Conservation (phyloP, 2,888 invertebrate species). For the Mimachlamys varia region DNA sequence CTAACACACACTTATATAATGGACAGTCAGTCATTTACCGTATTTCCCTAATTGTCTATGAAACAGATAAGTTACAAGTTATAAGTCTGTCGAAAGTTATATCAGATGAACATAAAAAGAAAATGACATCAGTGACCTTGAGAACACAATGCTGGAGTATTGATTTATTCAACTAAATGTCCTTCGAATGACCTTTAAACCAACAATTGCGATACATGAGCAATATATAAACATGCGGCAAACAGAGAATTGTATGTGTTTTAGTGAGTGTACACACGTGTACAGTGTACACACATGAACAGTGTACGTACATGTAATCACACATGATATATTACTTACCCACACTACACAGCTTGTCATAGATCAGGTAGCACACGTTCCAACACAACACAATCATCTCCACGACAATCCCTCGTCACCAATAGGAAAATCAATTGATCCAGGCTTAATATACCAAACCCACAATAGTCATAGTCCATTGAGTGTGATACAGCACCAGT, state of each 20-base stretch:
- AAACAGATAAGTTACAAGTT: too few species aligned
- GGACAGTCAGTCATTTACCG: too few species aligned
- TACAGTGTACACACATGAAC: background rate
- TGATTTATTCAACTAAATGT: background rate
- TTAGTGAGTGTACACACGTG: background rate
- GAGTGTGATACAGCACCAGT: background rate
- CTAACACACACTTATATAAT: too few species aligned
- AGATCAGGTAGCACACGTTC: constrained; percentile 5
- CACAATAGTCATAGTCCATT: background rate
- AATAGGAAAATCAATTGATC: background rate
- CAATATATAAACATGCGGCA: background rate
- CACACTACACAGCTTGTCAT: background rate
- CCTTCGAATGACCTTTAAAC: background rate
- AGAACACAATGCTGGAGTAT: background rate
- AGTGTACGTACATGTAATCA: background rate
- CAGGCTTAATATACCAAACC: background rate
- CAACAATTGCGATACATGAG: background rate
- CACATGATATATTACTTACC: background rate
- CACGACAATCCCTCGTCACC: background rate
- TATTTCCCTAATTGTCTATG: too few species aligned
- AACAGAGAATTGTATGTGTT: background rate
- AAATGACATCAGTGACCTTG: background rate
- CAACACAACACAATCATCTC: constrained; percentile 17
- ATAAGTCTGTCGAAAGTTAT: too few species aligned
- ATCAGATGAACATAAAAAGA: too few species aligned